Conservation (phyloP, 2,797 vertebrate species). For the Loris lydekkerianus region DNA sequence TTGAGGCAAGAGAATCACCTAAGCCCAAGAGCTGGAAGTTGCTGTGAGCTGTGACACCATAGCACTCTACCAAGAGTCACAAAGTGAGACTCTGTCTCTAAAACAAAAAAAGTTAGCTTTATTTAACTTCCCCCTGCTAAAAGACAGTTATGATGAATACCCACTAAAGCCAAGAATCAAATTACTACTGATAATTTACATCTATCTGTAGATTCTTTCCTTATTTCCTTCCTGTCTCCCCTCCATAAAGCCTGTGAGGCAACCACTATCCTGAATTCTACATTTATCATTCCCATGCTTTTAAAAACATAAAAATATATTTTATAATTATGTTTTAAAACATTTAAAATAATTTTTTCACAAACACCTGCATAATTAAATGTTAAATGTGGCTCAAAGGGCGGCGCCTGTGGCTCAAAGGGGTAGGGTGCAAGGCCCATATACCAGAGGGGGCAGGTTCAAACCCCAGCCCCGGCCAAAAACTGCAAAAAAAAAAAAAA, state of each 20-base stretch:
- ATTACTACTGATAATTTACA: not conserved
- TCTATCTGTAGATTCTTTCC: not conserved
- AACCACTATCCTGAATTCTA: not conserved
- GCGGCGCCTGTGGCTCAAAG: no score
- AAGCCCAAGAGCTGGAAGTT: no score
- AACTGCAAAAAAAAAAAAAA: no score
- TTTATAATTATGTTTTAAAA: slow-evolving; percentile 14
- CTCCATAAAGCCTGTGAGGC: not conserved
- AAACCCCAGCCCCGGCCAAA: no score
- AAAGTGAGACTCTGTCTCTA: no score
- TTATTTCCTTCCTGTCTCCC: not conserved
- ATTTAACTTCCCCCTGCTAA: not conserved
- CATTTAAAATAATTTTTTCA: not conserved
- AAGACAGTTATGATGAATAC: not conserved
- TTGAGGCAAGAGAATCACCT: no score
- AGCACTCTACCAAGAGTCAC: no score
- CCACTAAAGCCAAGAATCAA: slow-evolving; percentile 21
- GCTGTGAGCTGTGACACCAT: no score
- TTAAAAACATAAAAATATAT: not conserved
- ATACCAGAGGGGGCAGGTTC: no score
- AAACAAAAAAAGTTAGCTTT: not conserved
- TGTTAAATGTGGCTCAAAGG: no score
- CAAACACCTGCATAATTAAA: not conserved
- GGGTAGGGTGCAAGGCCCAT: no score
- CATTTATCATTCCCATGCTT: not conserved